Percentiles rank a stretch among this genome's conserved stretches.
phyloP scores from a whole-genome alignment of 2,888 invertebrate species.

The Mesorhabditis spiculigera region DNA sequence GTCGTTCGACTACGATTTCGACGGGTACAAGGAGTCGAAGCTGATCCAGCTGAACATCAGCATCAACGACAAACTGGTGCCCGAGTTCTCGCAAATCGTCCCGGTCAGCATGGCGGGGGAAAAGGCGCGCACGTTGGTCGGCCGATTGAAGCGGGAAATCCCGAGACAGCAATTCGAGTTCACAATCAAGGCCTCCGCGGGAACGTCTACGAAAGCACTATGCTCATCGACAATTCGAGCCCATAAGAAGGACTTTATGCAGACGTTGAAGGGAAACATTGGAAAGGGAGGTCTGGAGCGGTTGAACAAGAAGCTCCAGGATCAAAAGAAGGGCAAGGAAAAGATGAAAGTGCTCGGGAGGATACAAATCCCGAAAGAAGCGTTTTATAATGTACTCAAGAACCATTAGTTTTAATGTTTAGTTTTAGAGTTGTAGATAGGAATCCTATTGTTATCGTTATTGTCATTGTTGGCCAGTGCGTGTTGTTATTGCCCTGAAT shows the following conservation, averaged over 20 bases:
- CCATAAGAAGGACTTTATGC: slow-evolving; percentile 50
- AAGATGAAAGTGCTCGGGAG: slow-evolving; percentile 86
- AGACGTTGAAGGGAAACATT: slow-evolving; percentile 34
- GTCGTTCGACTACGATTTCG: slow-evolving; percentile 84
- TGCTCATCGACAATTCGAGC: slow-evolving; percentile 44
- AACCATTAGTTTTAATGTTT: slow-evolving; percentile 21
- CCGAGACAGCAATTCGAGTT: slow-evolving; percentile 51
- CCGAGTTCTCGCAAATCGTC: slow-evolving; percentile 51
- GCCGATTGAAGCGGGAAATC: slow-evolving; percentile 47
- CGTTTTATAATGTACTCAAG: slow-evolving; percentile 70
- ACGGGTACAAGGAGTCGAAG: slow-evolving; percentile 74
- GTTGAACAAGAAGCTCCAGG: slow-evolving; percentile 79
- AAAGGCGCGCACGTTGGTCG: slow-evolving; percentile 42
- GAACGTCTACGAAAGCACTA: slow-evolving; percentile 46
- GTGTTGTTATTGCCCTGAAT: too few species aligned
- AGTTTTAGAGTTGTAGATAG: not conserved
- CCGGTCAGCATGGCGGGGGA: slow-evolving; percentile 41
- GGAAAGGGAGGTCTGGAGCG: slow-evolving; percentile 60
- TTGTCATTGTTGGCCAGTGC: too few species aligned
- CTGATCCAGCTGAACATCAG: slow-evolving; percentile 77
- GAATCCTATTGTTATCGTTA: not conserved
- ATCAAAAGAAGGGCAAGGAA: slow-evolving; percentile 90
- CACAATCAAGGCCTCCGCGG: slow-evolving; percentile 30
- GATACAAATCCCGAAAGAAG: slow-evolving; percentile 83
- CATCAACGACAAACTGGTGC: slow-evolving; percentile 67